Evolutionary conservation across 2,888 invertebrate genomes (phyloP).

Genomic region (Oscheius sp.): DNA sequence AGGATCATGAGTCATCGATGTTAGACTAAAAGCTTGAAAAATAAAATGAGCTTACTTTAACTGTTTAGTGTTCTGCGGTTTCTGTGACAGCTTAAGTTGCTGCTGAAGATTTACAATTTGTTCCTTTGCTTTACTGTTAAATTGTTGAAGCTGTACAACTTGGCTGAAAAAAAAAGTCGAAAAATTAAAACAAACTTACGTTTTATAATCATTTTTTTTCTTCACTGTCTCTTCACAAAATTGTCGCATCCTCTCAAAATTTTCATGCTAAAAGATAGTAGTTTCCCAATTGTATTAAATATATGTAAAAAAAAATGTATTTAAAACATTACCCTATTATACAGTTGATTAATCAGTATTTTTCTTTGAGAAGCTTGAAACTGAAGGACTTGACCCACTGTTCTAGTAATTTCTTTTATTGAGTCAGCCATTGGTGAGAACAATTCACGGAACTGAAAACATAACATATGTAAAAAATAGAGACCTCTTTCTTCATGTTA

Average conservation of each 20-base stretch:
- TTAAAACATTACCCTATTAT: conserved; percentile 1
- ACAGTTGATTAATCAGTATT: conserved; percentile 2
- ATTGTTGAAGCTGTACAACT: conserved; percentile 10
- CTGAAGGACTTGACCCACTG: background rate
- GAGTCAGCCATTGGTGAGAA: conserved; percentile 6
- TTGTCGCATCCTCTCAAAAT: conserved; percentile 16
- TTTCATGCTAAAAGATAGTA: conserved; percentile 6
- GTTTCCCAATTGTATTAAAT: no score
- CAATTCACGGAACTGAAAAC: conserved; percentile 1
- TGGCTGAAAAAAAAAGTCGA: conserved; percentile 3
- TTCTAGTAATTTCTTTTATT: background rate
- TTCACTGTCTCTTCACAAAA: conserved; percentile 15
- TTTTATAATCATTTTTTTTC: conserved; percentile 20
- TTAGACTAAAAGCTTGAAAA: background rate
- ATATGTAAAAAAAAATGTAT: no score
- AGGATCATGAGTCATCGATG: conserved; percentile 24
- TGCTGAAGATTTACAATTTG: background rate
- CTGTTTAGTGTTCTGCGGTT: background rate
- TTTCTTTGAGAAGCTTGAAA: conserved; percentile 18
- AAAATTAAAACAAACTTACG: background rate
- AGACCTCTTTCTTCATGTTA: conserved; percentile 6
- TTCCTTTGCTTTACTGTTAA: conserved; percentile 4
- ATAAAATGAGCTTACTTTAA: conserved; percentile 5
- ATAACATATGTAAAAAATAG: background rate
- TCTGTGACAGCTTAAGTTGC: background rate